Evolutionary conservation across 1,140 invertebrate genomes (phyloP), one percentile per base, ranked within the genome.

Genomic region (Brachionus plicatilis): DNA sequence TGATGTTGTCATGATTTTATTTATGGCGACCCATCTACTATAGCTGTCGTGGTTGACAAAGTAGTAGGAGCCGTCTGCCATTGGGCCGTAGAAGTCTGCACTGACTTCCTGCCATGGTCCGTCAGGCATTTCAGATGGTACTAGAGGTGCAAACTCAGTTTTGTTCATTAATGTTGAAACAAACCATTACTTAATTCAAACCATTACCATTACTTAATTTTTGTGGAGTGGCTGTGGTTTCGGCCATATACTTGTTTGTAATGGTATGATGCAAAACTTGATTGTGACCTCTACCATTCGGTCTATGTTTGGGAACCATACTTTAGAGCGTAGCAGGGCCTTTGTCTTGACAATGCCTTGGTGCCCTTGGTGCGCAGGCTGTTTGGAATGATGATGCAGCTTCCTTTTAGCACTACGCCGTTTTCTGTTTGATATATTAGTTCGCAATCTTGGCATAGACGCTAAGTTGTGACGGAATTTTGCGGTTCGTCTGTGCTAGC

Each of bases 31-130:
- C 66, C 66, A 70, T 70, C 66, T 27, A 37, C 66, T 70, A 29
- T 33, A 29, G 29, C 33, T 29, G n/a, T 70, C 66, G 66, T 70
- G 66, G 29, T 70, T 70, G 66, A 70, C 66, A 12, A 70, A 70
- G 29, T 70, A 70, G 66, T 70, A 70, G 7, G 24, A 33, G 11
- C 20, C 66, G 29, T 70, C 29, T 70, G 17, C 9, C 17, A 65
- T 65, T 29, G n/a, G 60, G 12, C 66, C 66, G n/a, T 33, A 70
- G 66, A 70, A 70, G 33, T 70, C 66, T 7, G 24, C 66, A 33
- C 66, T 70, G 66, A 70, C 29, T 70, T n/a, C n/a, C n/a, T 70
- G 66, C 66, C 66, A 70, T 70, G 66, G 66, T n/a, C 66, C 66
- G 29, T 70, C 66, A 33, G 20, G 20, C 7, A 65, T 65, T 65